Conservation (phyloP, 1,140 invertebrate species). For the Dendroctonus valens region DNA sequence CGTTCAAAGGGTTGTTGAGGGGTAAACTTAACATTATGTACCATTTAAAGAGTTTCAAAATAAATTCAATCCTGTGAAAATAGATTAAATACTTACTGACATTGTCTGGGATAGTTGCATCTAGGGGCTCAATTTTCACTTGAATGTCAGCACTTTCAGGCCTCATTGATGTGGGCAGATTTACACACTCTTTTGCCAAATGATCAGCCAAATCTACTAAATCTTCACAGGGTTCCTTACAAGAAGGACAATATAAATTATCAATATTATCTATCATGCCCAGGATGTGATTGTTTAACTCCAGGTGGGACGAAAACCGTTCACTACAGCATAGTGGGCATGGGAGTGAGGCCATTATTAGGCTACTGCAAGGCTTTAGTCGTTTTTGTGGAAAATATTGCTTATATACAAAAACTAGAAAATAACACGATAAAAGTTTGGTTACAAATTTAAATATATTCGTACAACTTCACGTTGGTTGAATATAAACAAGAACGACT, state of each 20-base stretch:
- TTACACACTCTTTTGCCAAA: slow-evolving; percentile 58
- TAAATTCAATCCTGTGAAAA: no score
- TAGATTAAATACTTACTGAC: not conserved
- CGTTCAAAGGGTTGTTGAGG: no score
- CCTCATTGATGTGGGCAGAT: slow-evolving; percentile 36
- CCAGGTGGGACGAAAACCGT: slow-evolving; percentile 57
- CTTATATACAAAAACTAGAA: slow-evolving; percentile 6
- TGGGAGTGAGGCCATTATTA: slow-evolving; percentile 45
- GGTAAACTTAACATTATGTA: no score
- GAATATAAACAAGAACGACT: slow-evolving; percentile 16
- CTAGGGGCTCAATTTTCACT: not conserved
- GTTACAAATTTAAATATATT: slow-evolving; percentile 28
- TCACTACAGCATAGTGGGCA: slow-evolving; percentile 66
- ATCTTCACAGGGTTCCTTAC: slow-evolving; percentile 61
- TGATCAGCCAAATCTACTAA: slow-evolving; percentile 63
- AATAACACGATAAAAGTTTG: slow-evolving; percentile 14
- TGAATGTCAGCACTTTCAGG: slow-evolving; percentile 2
- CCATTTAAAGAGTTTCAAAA: no score
- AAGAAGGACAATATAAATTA: slow-evolving; percentile 61
- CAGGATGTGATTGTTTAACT: slow-evolving; percentile 60
- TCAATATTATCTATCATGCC: slow-evolving; percentile 56
- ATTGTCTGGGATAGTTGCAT: not conserved
- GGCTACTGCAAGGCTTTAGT: slow-evolving; percentile 1
- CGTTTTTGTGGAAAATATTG: not conserved
- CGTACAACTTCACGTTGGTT: slow-evolving; percentile 41